These are phyloP conservation scores for Dromiciops gliroides DNA, from an alignment of 2,113 vertebrate species.

Conservation along the genomic window DNA sequence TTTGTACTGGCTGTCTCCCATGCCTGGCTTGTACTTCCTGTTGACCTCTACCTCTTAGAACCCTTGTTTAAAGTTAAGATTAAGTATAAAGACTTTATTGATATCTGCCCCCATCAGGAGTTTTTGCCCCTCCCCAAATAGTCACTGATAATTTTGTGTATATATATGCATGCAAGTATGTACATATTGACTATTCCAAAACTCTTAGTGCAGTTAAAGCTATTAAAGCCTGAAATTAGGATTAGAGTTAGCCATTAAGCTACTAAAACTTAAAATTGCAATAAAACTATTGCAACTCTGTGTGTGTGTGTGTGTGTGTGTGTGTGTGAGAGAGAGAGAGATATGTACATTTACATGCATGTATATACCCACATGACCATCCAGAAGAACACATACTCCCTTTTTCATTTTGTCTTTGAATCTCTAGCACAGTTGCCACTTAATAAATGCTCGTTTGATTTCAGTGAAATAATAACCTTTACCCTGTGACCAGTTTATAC, in stretches of 20 bases:
- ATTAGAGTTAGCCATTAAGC: too few relatives aligned
- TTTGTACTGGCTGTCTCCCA: background rate
- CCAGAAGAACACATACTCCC: background rate
- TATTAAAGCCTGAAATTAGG: too few relatives aligned
- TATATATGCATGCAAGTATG: background rate
- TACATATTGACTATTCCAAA: background rate
- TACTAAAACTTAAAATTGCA: too few relatives aligned
- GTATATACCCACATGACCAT: background rate
- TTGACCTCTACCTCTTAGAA: background rate
- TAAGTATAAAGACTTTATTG: background rate
- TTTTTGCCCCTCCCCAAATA: too few relatives aligned
- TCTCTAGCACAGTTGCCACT: background rate
- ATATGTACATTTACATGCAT: too few relatives aligned
- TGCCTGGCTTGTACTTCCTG: background rate
- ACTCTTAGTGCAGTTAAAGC: too few relatives aligned
- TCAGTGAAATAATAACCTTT: background rate
- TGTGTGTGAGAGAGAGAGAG: too few relatives aligned
- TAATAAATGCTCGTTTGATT: background rate
- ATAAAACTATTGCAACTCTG: too few relatives aligned
- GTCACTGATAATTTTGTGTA: background rate
- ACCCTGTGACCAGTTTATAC: background rate
- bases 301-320: too few relatives aligned
- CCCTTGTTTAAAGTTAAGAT: background rate
- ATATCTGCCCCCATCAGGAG: background rate
- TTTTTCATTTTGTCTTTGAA: background rate